phyloP scores from a whole-genome alignment of 2,797 vertebrate species.

The Coranthus polyacanthus region DNA sequence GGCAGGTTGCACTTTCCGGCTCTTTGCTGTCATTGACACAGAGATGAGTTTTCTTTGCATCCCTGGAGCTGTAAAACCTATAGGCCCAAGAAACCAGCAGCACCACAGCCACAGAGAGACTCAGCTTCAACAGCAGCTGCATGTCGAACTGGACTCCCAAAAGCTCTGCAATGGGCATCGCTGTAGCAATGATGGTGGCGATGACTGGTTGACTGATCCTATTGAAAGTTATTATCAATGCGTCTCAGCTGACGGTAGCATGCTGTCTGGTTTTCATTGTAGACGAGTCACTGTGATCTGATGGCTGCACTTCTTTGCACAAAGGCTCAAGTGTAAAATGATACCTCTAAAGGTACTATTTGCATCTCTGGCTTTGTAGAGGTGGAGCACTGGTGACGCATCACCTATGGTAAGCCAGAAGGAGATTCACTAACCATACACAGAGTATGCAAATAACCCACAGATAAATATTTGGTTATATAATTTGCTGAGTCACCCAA shows the following conservation, averaged over 20 bases:
- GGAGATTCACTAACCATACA: constrained; percentile 44
- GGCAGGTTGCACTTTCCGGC: constrained; percentile 42
- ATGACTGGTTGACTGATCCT: constrained; percentile 66
- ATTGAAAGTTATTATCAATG: constrained; percentile 49
- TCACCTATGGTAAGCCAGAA: constrained; percentile 65
- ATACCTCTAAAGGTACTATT: constrained; percentile 78
- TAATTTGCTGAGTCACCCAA: constrained; percentile 40
- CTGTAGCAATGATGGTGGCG: constrained; percentile 36
- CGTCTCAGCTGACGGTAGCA: constrained; percentile 56
- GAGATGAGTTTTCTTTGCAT: constrained; percentile 4
- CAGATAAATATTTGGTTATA: constrained; percentile 69
- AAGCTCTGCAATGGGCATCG: constrained; percentile 83
- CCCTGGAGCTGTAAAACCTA: constrained; percentile 88
- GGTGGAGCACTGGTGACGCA: constrained; percentile 75
- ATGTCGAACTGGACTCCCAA: constrained; percentile 87
- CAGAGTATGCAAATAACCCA: constrained; percentile 51
- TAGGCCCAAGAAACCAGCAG: constrained; percentile 89
- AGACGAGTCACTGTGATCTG: constrained; percentile 67
- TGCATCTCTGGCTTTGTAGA: constrained; percentile 77
- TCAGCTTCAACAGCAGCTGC: constrained; percentile 89
- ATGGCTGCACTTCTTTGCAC: constrained; percentile 61
- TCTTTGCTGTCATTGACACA: constrained; percentile 26
- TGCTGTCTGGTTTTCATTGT: constrained; percentile 61
- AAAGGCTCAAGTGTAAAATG: constrained; percentile 78
- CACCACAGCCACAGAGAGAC: constrained; percentile 86